Evolutionary conservation across 2,888 invertebrate species (phyloP).

Genomic region (Lasioglossum calceatum): DNA sequence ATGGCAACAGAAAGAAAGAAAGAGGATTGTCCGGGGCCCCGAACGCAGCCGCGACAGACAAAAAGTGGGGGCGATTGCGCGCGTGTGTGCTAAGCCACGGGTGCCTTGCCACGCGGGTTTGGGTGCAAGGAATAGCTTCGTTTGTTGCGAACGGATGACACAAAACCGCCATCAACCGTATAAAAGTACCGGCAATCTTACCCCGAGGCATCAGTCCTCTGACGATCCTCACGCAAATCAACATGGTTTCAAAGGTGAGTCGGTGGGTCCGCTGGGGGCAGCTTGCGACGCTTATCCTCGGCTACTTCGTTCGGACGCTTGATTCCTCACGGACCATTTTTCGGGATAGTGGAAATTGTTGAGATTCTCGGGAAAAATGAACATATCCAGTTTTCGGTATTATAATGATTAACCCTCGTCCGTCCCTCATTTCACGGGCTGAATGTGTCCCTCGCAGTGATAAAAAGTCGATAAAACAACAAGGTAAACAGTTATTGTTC

Average conservation of each 20-base stretch:
- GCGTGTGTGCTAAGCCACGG: conserved; percentile 33
- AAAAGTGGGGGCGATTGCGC: conserved; percentile 68
- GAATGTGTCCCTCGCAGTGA: too few relatives aligned
- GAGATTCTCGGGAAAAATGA: neutral
- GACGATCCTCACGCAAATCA: conserved; percentile 75
- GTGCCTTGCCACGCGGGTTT: conserved; percentile 59
- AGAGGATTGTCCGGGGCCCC: neutral
- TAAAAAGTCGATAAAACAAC: too few relatives aligned
- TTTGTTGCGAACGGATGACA: conserved; percentile 71
- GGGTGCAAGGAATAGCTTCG: conserved; percentile 67
- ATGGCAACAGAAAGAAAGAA: conserved; percentile 49
- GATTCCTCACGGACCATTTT: neutral
- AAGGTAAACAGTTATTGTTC: too few relatives aligned
- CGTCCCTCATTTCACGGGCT: too few relatives aligned
- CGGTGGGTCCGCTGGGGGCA: neutral
- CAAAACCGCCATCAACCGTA: conserved; percentile 69
- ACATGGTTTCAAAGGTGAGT: conserved; percentile 79
- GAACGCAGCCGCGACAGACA: conserved; percentile 1
- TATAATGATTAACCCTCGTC: too few relatives aligned
- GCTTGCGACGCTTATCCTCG: neutral
- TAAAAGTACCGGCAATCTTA: conserved; percentile 78
- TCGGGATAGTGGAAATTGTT: neutral
- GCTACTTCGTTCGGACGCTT: neutral
- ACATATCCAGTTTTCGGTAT: neutral
- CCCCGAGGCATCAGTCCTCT: conserved; percentile 79